Evolutionary conservation across 2,888 invertebrate species (phyloP).

Genomic region (Caradrina clavipalpis): DNA sequence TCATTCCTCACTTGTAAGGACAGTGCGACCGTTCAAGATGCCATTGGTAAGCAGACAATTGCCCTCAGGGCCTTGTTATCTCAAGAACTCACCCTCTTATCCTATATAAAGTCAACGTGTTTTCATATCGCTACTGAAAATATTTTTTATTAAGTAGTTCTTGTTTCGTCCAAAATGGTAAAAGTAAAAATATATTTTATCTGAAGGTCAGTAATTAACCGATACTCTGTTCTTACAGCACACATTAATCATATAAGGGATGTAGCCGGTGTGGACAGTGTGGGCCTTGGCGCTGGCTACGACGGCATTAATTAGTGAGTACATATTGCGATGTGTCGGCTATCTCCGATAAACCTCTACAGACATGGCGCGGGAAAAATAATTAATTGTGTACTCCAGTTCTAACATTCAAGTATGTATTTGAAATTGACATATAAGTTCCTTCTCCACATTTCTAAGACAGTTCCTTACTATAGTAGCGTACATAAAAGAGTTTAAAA

Average conservation of each 20-base stretch:
- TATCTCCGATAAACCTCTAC: slow-evolving; percentile 6
- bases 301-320: slow-evolving; percentile 98
- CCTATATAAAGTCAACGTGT: not conserved
- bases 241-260: slow-evolving; percentile 97
- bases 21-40: slow-evolving; percentile 94
- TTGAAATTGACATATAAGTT: not conserved
- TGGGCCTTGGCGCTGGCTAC: slow-evolving; percentile 97
- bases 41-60: slow-evolving; percentile 92
- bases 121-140: not conserved
- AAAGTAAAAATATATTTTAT: slow-evolving; percentile 21
- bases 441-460: not conserved
- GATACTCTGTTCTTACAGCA: slow-evolving; percentile 90
- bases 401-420: slow-evolving; percentile 10
- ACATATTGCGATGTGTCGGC: slow-evolving; percentile 57
- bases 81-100: no score
- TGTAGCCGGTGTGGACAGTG: slow-evolving; percentile 96
- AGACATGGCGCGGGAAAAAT: slow-evolving; percentile 14
- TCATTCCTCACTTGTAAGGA: slow-evolving; percentile 94
- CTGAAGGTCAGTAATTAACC: slow-evolving; percentile 47
- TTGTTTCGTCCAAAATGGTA: slow-evolving; percentile 5
- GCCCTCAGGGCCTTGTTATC: not conserved
- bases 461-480: not conserved
- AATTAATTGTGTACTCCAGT: not conserved
- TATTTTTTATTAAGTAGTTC: not conserved
- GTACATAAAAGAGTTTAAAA: slow-evolving; percentile 14